Base-by-base conservation (phyloP, 1,140 invertebrate genomes). In the Onthophagus taurus region DNA sequence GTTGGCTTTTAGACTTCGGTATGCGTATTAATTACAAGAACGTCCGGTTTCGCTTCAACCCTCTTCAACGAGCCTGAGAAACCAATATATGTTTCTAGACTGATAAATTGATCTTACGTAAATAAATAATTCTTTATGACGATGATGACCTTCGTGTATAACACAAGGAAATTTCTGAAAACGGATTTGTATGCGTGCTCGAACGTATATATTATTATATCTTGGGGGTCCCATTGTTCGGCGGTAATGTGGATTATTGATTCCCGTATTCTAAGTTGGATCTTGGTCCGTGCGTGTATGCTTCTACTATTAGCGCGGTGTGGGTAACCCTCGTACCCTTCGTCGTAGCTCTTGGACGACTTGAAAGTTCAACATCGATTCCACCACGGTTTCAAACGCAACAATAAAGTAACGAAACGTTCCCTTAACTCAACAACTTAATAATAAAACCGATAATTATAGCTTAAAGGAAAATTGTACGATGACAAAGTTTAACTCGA, bases 171-270 rank as follows among this genome's bases (percentile, higher is more conserved):
- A 42, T 42, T 42, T 31, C 31, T 30, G 39, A 30, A 31, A 26
- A 42, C 39, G 39, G 30, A 30, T 39, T 23, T 18, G 39, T 37
- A 41, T 20, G 17, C 33, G 36, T 18, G 35, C 12, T 37, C 35
- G 30, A 36, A 21, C 19, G 49, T 51, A 50, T 48, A 47, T 53
- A 53, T 52, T 47, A 54, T 51, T 54, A 47, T 50, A 47, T 54
- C 49, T 51, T 54, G 48, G 47, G 48, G 51, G 52, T 54, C 44
- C 48, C 47, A 54, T 54, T 51, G 49, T 54, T 49, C 48, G 37
- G 45, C 47, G 39, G 35, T 50, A 48, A 55, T 55, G 50, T 52
- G 45, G 48, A 55, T 55, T 55, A 55, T 55, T 49, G 53, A 55
- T 55, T 55, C 48, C 36, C 48, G 48, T n/a, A n/a, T n/a, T n/a